phyloP scores from a whole-genome alignment of 2,797 vertebrate genomes.

The Neostethus bicornis region DNA sequence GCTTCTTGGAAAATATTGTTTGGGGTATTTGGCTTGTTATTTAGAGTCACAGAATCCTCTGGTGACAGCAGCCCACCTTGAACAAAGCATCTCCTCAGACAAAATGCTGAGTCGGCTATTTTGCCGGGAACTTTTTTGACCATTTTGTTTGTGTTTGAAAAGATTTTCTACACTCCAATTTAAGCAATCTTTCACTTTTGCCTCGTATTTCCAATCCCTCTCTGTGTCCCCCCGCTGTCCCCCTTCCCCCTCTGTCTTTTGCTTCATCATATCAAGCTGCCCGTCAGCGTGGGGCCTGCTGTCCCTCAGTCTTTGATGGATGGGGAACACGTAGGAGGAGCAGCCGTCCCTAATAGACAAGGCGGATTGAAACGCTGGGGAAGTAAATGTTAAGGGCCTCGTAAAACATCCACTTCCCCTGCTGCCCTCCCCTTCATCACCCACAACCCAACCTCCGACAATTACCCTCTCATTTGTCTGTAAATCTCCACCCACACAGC shows the following conservation, averaged over 20 bases:
- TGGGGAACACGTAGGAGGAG: constrained; percentile 78
- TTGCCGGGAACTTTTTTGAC: constrained; percentile 28
- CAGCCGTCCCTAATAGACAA: constrained; percentile 82
- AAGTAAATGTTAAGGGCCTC: constrained; percentile 87
- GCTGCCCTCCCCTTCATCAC: constrained; percentile 48
- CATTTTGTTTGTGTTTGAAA: constrained; percentile 49
- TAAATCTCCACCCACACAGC: constrained; percentile 50
- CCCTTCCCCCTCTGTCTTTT: constrained; percentile 36
- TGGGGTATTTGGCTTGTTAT: constrained; percentile 37
- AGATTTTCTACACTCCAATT: constrained; percentile 19
- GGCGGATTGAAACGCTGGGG: constrained; percentile 80
- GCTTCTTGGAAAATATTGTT: constrained; percentile 44
- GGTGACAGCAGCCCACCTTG: constrained; percentile 40
- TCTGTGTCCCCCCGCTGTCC: constrained; percentile 44
- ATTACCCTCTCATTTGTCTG: constrained; percentile 35
- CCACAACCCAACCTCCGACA: constrained; percentile 43
- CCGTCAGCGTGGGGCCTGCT: constrained; percentile 59
- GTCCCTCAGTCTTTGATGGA: constrained; percentile 75
- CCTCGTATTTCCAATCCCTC: constrained; percentile 23
- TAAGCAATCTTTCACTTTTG: constrained; percentile 10
- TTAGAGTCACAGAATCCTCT: constrained; percentile 33
- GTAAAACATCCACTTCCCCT: constrained; percentile 80
- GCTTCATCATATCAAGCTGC: constrained; percentile 70
- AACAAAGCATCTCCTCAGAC: constrained; percentile 37
- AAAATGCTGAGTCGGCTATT: constrained; percentile 62